phyloP scores from a whole-genome alignment of 2,888 invertebrate genomes.

The Muscina levida region DNA sequence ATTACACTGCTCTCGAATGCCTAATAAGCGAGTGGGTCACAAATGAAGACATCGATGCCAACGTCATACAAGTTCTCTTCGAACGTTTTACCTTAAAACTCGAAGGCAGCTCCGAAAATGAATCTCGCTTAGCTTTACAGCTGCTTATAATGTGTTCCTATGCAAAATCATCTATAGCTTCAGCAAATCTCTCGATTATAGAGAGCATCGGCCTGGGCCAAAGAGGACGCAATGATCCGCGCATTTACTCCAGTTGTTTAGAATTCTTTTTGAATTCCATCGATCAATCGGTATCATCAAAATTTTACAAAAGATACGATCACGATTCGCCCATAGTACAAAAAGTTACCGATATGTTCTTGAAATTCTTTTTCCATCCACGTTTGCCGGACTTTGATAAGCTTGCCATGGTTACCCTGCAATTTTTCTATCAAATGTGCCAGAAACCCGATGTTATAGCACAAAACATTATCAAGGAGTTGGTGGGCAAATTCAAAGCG shows the following conservation, averaged over 20 bases:
- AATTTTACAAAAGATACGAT: slow-evolving; percentile 77
- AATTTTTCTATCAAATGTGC: slow-evolving; percentile 82
- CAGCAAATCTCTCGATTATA: slow-evolving; percentile 87
- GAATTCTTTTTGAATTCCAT: slow-evolving; percentile 76
- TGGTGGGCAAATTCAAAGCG: slow-evolving; percentile 80
- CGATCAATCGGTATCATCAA: slow-evolving; percentile 73
- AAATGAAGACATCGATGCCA: slow-evolving; percentile 82
- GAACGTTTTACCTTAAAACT: slow-evolving; percentile 89
- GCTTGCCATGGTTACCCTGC: slow-evolving; percentile 81
- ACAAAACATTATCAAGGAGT: slow-evolving; percentile 80
- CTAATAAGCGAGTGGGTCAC: slow-evolving; percentile 84
- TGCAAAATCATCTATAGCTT: slow-evolving; percentile 83
- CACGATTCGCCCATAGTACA: slow-evolving; percentile 73
- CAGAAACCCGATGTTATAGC: slow-evolving; percentile 82
- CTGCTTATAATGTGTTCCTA: slow-evolving; percentile 89
- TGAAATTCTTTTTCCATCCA: slow-evolving; percentile 80
- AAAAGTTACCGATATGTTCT: slow-evolving; percentile 79
- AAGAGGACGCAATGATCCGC: slow-evolving; percentile 75
- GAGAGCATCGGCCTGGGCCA: slow-evolving; percentile 86
- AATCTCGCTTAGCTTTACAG: slow-evolving; percentile 87
- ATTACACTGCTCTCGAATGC: slow-evolving; percentile 83
- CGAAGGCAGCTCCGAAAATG: slow-evolving; percentile 85
- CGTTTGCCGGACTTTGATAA: slow-evolving; percentile 81
- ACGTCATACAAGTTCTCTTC: slow-evolving; percentile 88
- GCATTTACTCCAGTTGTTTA: slow-evolving; percentile 76